phyloP scores from a whole-genome alignment of 2,797 vertebrate species.

The Rhinatrema bivittatum region DNA sequence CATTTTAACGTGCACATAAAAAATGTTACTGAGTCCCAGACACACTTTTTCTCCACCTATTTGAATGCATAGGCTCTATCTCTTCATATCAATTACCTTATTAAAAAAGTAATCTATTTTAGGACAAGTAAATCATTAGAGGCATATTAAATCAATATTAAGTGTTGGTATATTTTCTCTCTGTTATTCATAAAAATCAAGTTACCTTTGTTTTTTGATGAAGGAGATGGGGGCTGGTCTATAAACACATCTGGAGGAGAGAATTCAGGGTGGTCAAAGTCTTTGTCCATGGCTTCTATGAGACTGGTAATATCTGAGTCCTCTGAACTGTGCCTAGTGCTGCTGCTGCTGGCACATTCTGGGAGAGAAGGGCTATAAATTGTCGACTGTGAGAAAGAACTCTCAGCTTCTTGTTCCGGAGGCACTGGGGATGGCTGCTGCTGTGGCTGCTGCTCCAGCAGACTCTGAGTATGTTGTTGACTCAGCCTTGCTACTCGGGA shows the following conservation, averaged over 20 bases:
- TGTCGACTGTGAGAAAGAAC: constrained; percentile 35
- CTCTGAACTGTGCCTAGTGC: constrained; percentile 65
- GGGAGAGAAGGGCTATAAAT: constrained; percentile 31
- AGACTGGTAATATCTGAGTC: constrained; percentile 80
- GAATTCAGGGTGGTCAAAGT: constrained; percentile 80
- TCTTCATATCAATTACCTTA: no score
- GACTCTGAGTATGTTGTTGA: constrained; percentile 52
- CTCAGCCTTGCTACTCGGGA: constrained; percentile 61
- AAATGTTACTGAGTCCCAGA: no score
- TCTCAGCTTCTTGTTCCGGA: constrained; percentile 50
- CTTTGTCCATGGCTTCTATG: constrained; percentile 91
- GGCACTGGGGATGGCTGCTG: constrained; percentile 36
- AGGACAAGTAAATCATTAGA: neutral
- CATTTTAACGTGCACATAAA: no score
- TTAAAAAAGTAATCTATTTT: neutral
- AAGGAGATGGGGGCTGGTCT: constrained; percentile 73
- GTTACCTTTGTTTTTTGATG: constrained; percentile 86
- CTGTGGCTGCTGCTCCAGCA: constrained; percentile 59
- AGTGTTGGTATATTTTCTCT: no score
- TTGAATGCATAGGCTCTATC: no score
- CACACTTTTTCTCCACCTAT: no score
- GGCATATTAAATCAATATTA: neutral
- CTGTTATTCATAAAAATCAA: neutral
- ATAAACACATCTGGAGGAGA: constrained; percentile 65
- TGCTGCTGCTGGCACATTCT: constrained; percentile 29